Conservation (phyloP, 2,888 invertebrate genomes). For the Cerastoderma edule region DNA sequence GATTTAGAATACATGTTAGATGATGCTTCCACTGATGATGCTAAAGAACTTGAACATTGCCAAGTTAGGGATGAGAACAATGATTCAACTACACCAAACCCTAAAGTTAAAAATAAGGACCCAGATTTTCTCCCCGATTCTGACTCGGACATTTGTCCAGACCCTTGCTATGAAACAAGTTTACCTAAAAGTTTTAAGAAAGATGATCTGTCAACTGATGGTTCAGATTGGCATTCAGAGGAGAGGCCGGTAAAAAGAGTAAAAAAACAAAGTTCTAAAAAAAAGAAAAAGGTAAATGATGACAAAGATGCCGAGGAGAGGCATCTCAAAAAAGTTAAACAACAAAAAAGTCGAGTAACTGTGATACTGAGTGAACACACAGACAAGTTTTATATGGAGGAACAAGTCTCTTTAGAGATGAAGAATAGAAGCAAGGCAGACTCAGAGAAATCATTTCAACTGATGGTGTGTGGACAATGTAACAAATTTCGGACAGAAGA, state of each 20-base stretch:
- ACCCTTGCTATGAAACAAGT: too few species aligned
- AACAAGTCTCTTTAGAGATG: slow-evolving; percentile 4
- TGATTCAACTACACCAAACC: not conserved
- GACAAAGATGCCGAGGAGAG: not conserved
- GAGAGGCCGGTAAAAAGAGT: not conserved
- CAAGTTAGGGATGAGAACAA: not conserved
- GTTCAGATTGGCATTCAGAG: not conserved
- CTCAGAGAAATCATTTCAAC: not conserved
- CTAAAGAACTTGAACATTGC: not conserved
- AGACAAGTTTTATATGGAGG: slow-evolving; percentile 21
- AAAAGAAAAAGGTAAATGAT: not conserved
- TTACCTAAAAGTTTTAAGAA: not conserved
- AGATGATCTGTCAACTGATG: not conserved
- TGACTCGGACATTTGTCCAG: too few species aligned
- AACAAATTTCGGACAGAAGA: slow-evolving; percentile 15
- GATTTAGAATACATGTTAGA: too few species aligned
- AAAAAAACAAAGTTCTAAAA: not conserved
- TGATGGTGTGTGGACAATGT: slow-evolving; percentile 22
- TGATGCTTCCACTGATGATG: slow-evolving; percentile 4
- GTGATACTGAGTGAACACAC: slow-evolving; percentile 19
- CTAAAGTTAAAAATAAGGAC: not conserved
- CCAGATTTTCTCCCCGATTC: not conserved
- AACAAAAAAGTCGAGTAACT: not conserved
- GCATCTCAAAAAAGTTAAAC: not conserved
- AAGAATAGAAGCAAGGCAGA: slow-evolving; percentile 18